Base-by-base conservation (phyloP, 2,113 vertebrate genomes). In the Nerophis ophidion region DNA sequence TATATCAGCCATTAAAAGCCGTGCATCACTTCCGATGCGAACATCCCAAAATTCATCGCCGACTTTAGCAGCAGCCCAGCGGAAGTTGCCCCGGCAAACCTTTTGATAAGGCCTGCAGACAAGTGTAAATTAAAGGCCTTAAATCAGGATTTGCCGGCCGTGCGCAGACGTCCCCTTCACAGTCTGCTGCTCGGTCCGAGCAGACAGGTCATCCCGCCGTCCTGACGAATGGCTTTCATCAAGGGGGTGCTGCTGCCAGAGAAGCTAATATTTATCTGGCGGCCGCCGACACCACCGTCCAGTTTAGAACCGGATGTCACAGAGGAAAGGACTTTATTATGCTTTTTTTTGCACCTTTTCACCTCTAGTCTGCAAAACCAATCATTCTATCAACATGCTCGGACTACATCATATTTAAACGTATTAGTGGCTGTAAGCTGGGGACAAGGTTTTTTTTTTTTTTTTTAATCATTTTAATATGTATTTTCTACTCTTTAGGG, bases 161-260 rank as follows among this genome's bases (percentile, higher is more conserved):
- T 91, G 93, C 90, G 88, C 91, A 93, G 92, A 92, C 90, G 85
- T 94, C 93, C 92, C 93, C 94, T 94, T 97, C 94, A 95, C 92
- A 92, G 92, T 90, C 90, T 88, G 86, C 73, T 82, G 85, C 81
- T 85, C 84, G 78, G 80, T 71, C 91, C 57, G 58, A 80, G 90
- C 76, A 90, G 91, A 93, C 93, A 93, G 90, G 89, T 92, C 91
- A 93, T 93, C 93, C 93, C 89, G 83, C 89, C 63, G 65, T 70
- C 87, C 90, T 96, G 95, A 98, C 89, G 88, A 90, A 97, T 97
- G 92, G 88, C 90, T 93, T 94, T 92, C 92, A 96, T 93, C 92
- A 93, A 91, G 91, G 90, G 91, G 91, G 73, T 87, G 77, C 81
- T 86, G 8, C 82, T 89, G 87, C 90, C 89, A 91, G 89, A 92